Base-by-base conservation (phyloP, 2,888 invertebrate genomes). In the Labia minor region DNA sequence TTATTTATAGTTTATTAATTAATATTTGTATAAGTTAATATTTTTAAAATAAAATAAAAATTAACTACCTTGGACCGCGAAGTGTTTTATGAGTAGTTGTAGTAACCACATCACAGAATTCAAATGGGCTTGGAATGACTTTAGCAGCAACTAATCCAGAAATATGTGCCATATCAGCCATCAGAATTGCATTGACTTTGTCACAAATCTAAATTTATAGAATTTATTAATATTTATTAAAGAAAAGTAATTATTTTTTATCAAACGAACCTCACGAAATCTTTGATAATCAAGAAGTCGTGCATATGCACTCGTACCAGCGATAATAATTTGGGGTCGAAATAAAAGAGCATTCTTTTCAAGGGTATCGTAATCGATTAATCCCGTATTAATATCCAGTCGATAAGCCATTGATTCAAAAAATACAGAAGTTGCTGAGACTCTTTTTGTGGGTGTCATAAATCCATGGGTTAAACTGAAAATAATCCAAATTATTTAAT, bases 101-200 rank as follows among this genome's bases (percentile, higher is more conserved):
- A 18, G 84, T 83, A 19, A 85, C 85, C 71, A 85, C 75, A 74
- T 85, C 84, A 69, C 80, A 77, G 72, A 78, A 76, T 72, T 81
- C 79, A 74, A 83, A 83, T 10, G 83, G 83, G 70, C 77, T 77
- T 1, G 84, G 83, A 61, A 81, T 79, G 49, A 82, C 74, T 71
- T 78, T 78, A 68, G 83, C 78, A 69, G 84, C 79, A 68, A 84
- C 80, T 37, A 85, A 74, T 63, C 84, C 84, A 71, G 82, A 81
- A 63, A 85, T 81, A 73, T 85, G 84, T 26, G 84, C 83, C 83
- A 85, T 85, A 74, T 85, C 85, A 37, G 83, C 80, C 78, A 85
- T 74, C 66, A 85, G 73, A 67, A 78, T 76, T 1, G 84, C 81
- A 21, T 79, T 81, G 66, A 78, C 77, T 63, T 78, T 78, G 73